These are phyloP conservation scores for Phorcus lineatus DNA, from an alignment of 2,888 invertebrate genomes.

Conservation along the genomic window DNA sequence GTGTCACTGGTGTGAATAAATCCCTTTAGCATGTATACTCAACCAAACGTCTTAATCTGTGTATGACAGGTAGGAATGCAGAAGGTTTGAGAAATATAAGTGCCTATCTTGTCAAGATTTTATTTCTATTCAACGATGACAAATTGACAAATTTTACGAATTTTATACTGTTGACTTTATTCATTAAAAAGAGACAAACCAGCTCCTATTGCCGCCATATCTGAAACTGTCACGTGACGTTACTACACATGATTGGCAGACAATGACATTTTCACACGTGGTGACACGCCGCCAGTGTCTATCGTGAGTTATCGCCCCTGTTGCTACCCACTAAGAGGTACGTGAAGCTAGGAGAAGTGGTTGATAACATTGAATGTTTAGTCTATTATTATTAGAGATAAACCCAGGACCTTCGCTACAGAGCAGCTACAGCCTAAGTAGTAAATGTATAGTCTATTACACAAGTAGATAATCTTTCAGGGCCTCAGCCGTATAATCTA, in stretches of 20 bases:
- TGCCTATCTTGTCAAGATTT: too few species aligned
- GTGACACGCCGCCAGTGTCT: conserved; percentile 1
- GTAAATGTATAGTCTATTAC: conserved; percentile 16
- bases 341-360: neutral
- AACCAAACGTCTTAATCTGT: too few species aligned
- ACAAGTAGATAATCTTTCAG: conserved; percentile 13
- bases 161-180: conserved; percentile 17
- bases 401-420: neutral
- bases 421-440: neutral
- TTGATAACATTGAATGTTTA: conserved; percentile 2
- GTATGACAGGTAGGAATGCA: too few species aligned
- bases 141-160: neutral
- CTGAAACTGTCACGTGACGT: conserved; percentile 5
- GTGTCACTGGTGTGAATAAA: too few species aligned
- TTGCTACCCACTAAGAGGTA: neutral
- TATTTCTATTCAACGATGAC: neutral
- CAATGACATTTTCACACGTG: conserved; percentile 18
- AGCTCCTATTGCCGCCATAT: neutral
- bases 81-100: too few species aligned
- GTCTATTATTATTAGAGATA: conserved; percentile 13
- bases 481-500: conserved; percentile 11
- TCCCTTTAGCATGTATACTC: too few species aligned
- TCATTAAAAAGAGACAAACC: neutral
- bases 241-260: conserved; percentile 6
- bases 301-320: conserved; percentile 17